phyloP scores from a whole-genome alignment of 2,797 vertebrate species.

The Vespertilio murinus region DNA sequence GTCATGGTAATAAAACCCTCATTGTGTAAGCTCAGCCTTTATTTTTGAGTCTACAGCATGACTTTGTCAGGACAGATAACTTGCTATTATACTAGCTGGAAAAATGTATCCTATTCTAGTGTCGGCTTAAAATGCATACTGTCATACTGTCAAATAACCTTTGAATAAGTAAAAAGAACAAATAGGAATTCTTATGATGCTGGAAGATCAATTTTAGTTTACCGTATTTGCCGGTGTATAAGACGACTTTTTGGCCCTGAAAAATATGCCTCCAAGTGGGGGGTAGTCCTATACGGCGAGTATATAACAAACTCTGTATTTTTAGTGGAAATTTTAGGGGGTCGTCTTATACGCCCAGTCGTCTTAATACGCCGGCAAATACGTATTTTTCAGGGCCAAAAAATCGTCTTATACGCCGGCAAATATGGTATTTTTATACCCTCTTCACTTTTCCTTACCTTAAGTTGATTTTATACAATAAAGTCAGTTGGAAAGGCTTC shows the following conservation, averaged over 20 bases:
- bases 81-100: neutral
- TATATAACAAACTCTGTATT: no score
- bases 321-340: no score
- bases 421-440: constrained; percentile 24
- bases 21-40: neutral
- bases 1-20: neutral
- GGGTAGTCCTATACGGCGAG: no score
- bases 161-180: constrained; percentile 12
- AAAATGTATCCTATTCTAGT: neutral
- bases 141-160: neutral
- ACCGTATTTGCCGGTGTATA: no score
- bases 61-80: constrained; percentile 21
- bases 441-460: neutral
- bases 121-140: neutral
- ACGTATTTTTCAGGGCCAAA: no score
- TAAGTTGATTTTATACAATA: neutral
- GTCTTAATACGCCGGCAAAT: no score
- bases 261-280: no score
- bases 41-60: neutral
- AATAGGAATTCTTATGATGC: neutral
- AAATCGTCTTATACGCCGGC: no score
- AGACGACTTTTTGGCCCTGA: no score
- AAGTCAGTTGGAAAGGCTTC: neutral
- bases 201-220: constrained; percentile 44
- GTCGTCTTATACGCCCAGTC: no score